phyloP scores from a whole-genome alignment of 2,113 vertebrate genomes.

The Dipodomys merriami region DNA sequence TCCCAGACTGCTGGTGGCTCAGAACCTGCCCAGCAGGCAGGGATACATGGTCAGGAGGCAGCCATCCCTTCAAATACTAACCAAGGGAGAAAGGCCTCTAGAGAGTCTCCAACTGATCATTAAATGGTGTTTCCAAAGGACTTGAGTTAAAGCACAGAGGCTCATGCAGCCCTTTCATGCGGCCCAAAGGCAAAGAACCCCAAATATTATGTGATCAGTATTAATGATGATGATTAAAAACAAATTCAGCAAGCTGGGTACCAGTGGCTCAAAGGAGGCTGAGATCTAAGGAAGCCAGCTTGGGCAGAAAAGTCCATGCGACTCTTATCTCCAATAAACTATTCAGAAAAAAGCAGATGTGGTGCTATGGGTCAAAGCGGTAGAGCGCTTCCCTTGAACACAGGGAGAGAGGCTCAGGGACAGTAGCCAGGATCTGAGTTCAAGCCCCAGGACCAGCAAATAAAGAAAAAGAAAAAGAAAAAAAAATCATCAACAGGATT shows the following conservation, averaged over 20 bases:
- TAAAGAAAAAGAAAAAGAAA: too few species aligned
- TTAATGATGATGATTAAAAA: neutral
- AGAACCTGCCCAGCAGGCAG: neutral
- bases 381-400: too few species aligned
- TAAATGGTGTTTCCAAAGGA: neutral
- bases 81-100: neutral
- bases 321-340: too few species aligned
- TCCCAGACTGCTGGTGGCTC: neutral
- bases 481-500: neutral
- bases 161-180: neutral
- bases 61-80: conserved; percentile 30
- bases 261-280: too few species aligned
- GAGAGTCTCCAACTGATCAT: neutral
- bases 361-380: too few species aligned
- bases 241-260: too few species aligned
- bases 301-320: too few species aligned
- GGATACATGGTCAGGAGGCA: neutral
- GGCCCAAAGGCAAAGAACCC: neutral
- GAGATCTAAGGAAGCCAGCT: too few species aligned
- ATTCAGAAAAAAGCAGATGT: too few species aligned
- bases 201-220: neutral
- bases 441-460: too few species aligned
- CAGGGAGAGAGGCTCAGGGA: too few species aligned
- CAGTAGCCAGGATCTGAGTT: too few species aligned
- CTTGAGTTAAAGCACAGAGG: neutral